A percentile compares a stretch with the other conserved stretches of the same genome.
Evolutionary conservation across 2,113 vertebrate genomes (phyloP).

Genomic region (Bambusicola thoracicus): DNA sequence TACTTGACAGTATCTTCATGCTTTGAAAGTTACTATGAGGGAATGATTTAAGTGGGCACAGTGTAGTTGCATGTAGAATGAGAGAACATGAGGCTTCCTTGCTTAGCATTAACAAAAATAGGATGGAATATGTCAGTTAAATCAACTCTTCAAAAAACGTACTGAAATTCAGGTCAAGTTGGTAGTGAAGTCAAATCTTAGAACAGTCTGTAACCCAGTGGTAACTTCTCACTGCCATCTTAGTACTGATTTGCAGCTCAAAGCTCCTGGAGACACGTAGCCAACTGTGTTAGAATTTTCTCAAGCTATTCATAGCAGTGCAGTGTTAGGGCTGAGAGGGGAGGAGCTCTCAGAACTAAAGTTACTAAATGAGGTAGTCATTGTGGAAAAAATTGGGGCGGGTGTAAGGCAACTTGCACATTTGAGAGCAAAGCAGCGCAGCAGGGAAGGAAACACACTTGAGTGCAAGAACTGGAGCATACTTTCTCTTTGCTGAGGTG

Average conservation of each 20-base stretch:
- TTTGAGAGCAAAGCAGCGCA: background rate
- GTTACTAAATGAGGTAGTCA: background rate
- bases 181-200: background rate
- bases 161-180: background rate
- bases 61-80: background rate
- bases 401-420: background rate
- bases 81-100: background rate
- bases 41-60: background rate
- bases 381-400: background rate
- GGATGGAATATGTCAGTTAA: background rate
- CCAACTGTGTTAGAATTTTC: background rate
- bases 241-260: fast-evolving
- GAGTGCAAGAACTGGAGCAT: background rate
- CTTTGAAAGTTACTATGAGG: background rate
- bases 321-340: background rate
- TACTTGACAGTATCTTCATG: background rate
- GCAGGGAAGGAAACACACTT: background rate
- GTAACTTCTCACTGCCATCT: background rate
- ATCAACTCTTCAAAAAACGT: background rate
- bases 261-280: background rate
- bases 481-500: background rate
- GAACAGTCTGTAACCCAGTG: background rate
- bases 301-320: background rate
- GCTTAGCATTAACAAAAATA: background rate
- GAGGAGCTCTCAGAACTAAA: background rate